These are phyloP conservation scores for Drosophila robusta DNA, from an alignment of 2,888 invertebrate species.

Conservation along the genomic window DNA sequence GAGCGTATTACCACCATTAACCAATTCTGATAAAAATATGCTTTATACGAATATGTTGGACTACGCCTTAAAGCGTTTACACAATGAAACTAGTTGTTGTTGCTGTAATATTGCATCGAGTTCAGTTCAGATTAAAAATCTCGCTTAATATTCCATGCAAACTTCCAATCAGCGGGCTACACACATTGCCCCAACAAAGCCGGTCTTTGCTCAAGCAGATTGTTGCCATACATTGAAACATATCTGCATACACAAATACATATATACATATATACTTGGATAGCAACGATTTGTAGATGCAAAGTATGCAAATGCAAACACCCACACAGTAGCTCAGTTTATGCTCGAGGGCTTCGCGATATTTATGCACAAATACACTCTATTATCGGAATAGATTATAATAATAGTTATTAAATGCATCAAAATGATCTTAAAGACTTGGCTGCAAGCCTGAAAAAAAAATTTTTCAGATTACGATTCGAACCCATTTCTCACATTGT, in stretches of 20 bases:
- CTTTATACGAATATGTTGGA: constrained; percentile 1
- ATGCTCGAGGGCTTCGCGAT: constrained; percentile 28
- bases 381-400: neutral
- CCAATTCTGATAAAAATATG: neutral
- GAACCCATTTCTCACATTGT: too few species aligned
- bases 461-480: too few species aligned
- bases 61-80: neutral
- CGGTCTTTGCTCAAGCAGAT: constrained; percentile 40
- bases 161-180: constrained; percentile 34
- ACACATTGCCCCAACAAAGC: constrained; percentile 30
- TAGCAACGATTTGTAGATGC: constrained; percentile 26
- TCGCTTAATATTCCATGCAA: constrained; percentile 48
- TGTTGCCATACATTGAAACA: constrained; percentile 24
- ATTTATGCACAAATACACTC: too few species aligned
- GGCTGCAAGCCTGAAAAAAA: too few species aligned
- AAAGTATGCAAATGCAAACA: constrained; percentile 52
- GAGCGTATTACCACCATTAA: neutral
- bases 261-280: constrained; percentile 1
- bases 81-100: constrained; percentile 38
- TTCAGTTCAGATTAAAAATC: constrained; percentile 33
- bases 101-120: constrained; percentile 14
- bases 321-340: constrained; percentile 36
- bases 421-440: too few species aligned
- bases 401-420: neutral
- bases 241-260: neutral